phyloP scores from a whole-genome alignment of 2,113 vertebrate species.

The Oncorhynchus keta region DNA sequence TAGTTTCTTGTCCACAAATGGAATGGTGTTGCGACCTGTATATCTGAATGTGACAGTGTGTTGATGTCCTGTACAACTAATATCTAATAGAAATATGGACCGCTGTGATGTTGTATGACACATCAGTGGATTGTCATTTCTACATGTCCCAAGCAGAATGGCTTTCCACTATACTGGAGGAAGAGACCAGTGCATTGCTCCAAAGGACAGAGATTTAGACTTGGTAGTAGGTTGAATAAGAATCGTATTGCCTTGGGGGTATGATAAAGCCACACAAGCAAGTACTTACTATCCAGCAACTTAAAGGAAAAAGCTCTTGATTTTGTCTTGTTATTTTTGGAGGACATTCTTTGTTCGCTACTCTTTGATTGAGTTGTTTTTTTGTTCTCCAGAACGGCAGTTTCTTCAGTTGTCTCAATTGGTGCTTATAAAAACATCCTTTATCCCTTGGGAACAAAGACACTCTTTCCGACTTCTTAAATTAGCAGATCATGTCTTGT shows the following conservation, averaged over 20 bases:
- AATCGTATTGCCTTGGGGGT: too few species aligned
- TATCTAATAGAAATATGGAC: slow-evolving; percentile 68
- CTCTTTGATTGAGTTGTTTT: not conserved
- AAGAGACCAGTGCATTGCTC: not conserved
- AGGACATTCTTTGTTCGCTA: not conserved
- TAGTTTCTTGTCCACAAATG: slow-evolving; percentile 26
- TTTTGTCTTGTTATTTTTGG: not conserved
- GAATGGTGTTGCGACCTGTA: slow-evolving; percentile 56
- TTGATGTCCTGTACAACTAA: slow-evolving; percentile 55
- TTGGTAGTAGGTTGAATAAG: too few species aligned
- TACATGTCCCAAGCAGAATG: slow-evolving; percentile 46
- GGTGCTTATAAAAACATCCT: slow-evolving; percentile 73
- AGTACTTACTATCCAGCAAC: not conserved
- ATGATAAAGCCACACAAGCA: too few species aligned
- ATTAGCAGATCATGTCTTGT: not conserved
- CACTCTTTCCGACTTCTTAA: slow-evolving; percentile 50
- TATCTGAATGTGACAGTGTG: slow-evolving; percentile 69
- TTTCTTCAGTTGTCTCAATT: slow-evolving; percentile 61
- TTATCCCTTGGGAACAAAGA: slow-evolving; percentile 60
- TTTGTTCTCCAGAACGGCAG: not conserved
- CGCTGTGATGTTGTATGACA: slow-evolving; percentile 71
- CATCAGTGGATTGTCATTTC: slow-evolving; percentile 65
- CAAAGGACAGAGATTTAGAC: too few species aligned
- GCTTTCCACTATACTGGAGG: not conserved
- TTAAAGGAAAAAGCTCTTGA: not conserved